A percentile compares a stretch with the other conserved stretches of the same genome.
These are phyloP conservation scores for Theodoxus fluviatilis DNA, from an alignment of 2,888 invertebrate genomes.

Conservation along the genomic window DNA sequence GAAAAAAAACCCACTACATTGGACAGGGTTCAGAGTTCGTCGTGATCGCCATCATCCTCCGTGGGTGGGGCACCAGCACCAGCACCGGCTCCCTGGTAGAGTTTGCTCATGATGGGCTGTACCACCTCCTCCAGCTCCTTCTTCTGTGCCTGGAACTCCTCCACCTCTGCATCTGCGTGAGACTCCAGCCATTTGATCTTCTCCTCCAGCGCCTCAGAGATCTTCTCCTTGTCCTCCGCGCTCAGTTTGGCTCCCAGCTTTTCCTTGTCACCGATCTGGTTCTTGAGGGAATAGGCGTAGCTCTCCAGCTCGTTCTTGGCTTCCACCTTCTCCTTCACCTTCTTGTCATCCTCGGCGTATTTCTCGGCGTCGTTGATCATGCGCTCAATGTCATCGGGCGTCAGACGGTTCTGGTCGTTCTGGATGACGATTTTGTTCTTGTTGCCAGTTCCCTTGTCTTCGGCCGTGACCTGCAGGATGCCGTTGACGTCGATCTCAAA, in stretches of 20 bases:
- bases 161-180: constrained; percentile 89
- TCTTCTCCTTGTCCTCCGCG: constrained; percentile 89
- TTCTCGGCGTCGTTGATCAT: constrained; percentile 99
- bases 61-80: constrained; percentile 72
- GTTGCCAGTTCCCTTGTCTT: constrained; percentile 99
- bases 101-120: constrained; percentile 93
- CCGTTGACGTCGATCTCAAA: constrained; percentile 70
- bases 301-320: constrained; percentile 92
- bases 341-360: constrained; percentile 98
- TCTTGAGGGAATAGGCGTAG: constrained; percentile 96
- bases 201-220: constrained; percentile 93
- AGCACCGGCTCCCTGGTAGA: constrained; percentile 83
- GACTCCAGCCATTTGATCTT: constrained; percentile 98
- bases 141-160: constrained; percentile 91
- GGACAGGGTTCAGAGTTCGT: constrained; percentile 67
- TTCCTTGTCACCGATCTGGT: constrained; percentile 94
- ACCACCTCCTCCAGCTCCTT: constrained; percentile 93
- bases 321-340: constrained; percentile 82
- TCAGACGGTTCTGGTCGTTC: constrained; percentile 95
- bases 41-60: constrained; percentile 66
- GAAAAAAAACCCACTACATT: background rate
- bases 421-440: constrained; percentile 98
- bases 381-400: constrained; percentile 97
- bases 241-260: constrained; percentile 90
- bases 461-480: constrained; percentile 78